These are phyloP conservation scores for Drosophila nigricruria DNA, from an alignment of 2,888 invertebrate genomes.

Conservation along the genomic window DNA sequence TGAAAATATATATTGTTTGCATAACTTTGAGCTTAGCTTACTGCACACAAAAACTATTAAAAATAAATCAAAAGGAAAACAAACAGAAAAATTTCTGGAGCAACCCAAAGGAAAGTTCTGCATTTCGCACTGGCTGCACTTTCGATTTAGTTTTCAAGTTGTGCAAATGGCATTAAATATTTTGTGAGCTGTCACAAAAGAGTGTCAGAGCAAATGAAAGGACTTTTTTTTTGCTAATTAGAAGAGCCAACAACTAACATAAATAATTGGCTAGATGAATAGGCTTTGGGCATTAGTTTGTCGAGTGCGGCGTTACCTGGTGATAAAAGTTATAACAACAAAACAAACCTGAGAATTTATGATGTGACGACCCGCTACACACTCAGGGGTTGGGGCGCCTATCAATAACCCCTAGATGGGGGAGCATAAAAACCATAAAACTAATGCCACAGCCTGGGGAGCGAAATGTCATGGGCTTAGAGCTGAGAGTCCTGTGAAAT, in stretches of 20 bases:
- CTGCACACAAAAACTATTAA: constrained; percentile 23
- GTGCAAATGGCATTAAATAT: constrained; percentile 62
- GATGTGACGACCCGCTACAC: constrained; percentile 46
- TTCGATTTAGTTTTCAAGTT: constrained; percentile 52
- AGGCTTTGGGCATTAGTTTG: constrained; percentile 9
- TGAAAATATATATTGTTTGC: constrained; percentile 59
- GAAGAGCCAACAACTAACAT: constrained; percentile 29
- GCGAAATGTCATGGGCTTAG: constrained; percentile 44
- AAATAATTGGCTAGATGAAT: constrained; percentile 57
- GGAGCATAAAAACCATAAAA: constrained; percentile 69
- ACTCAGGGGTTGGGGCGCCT: constrained; percentile 17
- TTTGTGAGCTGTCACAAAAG: constrained; percentile 47
- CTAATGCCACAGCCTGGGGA: constrained; percentile 61
- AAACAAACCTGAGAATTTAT: constrained; percentile 70
- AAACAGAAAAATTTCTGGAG: constrained; percentile 5
- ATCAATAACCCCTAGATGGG: constrained; percentile 64
- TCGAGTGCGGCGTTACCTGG: constrained; percentile 38
- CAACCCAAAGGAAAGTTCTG: constrained; percentile 30
- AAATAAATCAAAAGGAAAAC: constrained; percentile 13
- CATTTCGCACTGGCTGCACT: constrained; percentile 35
- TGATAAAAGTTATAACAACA: constrained; percentile 68
- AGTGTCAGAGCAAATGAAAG: constrained; percentile 9
- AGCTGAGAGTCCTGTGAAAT: constrained; percentile 62
- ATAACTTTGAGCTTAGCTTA: constrained; percentile 55
- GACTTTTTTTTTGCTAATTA: constrained; percentile 63